Evolutionary conservation across 2,888 invertebrate species (phyloP).

Genomic region (Aphidoletes aphidimyza): DNA sequence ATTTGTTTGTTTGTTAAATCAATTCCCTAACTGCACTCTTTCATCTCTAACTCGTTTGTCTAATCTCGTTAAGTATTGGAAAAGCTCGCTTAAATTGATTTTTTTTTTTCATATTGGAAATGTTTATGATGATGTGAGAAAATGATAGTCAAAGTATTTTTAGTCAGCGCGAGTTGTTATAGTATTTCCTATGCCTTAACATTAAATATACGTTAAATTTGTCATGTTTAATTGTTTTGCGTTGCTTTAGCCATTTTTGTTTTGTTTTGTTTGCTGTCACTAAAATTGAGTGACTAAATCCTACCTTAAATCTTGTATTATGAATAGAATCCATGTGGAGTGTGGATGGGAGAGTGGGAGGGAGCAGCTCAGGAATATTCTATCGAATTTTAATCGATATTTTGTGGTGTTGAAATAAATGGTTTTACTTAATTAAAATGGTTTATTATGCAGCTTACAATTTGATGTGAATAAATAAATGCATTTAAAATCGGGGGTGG

Average conservation of each 20-base stretch:
- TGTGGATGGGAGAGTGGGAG: too few species aligned
- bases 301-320: too few species aligned
- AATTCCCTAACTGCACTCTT: not conserved
- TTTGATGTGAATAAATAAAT: not conserved
- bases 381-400: not conserved
- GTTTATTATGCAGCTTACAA: not conserved
- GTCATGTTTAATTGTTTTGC: slow-evolving; percentile 17
- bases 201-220: not conserved
- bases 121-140: not conserved
- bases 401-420: not conserved
- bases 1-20: too few species aligned
- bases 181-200: not conserved
- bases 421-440: not conserved
- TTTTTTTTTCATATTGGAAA: not conserved
- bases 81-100: slow-evolving; percentile 40
- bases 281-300: too few species aligned
- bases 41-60: not conserved
- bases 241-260: not conserved
- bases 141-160: not conserved
- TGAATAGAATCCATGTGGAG: too few species aligned
- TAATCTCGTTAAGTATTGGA: slow-evolving; percentile 11
- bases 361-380: not conserved
- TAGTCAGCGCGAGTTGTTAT: not conserved
- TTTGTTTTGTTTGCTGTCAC: too few species aligned
- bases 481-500: not conserved